Conservation (phyloP, 2,888 invertebrate species). For the Scotopteryx bipunctaria region DNA sequence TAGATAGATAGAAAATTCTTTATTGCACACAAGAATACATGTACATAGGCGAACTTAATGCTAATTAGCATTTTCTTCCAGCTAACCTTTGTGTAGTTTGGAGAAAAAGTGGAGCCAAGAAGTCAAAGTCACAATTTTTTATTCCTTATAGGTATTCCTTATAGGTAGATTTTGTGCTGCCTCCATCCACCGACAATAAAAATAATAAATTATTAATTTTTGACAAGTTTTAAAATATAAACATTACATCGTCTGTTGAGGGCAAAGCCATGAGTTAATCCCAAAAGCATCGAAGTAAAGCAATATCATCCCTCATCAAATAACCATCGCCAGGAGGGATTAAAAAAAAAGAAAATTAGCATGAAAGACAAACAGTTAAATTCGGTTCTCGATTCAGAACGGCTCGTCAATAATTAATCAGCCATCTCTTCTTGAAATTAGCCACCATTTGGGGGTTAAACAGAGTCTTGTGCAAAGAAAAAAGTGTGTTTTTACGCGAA, state of each 20-base stretch:
- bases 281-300: conserved; percentile 27
- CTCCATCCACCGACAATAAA: too few relatives aligned
- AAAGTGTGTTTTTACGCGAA: conserved; percentile 57
- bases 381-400: conserved; percentile 61
- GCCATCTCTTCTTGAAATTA: conserved; percentile 76
- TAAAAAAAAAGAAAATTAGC: conserved; percentile 69
- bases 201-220: too few relatives aligned
- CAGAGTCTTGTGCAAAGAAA: conserved; percentile 64
- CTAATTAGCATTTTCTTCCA: too few relatives aligned
- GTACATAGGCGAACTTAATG: too few relatives aligned
- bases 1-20: too few relatives aligned
- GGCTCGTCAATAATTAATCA: conserved; percentile 78
- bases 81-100: too few relatives aligned
- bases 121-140: too few relatives aligned
- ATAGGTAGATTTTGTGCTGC: too few relatives aligned
- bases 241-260: too few relatives aligned
- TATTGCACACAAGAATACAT: too few relatives aligned
- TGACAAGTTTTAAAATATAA: background rate
- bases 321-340: conserved; percentile 56
- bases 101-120: too few relatives aligned
- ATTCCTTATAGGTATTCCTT: too few relatives aligned
- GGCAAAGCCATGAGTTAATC: background rate
- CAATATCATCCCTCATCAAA: conserved; percentile 62
- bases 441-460: conserved; percentile 76
- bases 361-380: conserved; percentile 70